Evolutionary conservation across 2,113 vertebrate species (phyloP).

Genomic region (Thermophis baileyi): DNA sequence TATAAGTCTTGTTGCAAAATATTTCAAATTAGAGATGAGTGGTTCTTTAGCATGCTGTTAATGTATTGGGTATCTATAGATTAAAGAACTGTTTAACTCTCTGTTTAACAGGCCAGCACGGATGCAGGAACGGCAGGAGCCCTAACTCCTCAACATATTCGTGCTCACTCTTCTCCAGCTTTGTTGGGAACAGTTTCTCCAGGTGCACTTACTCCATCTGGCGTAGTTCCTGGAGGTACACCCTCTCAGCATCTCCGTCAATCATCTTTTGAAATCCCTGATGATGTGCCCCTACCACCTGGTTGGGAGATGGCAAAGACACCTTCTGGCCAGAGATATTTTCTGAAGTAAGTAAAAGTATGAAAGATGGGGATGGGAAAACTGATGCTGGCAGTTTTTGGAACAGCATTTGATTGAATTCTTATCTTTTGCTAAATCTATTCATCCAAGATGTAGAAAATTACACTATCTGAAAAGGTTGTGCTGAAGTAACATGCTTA

Average conservation of each 20-base stretch:
- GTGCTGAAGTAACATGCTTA: background rate
- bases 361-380: background rate
- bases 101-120: slow-evolving; percentile 82
- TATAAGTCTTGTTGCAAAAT: background rate
- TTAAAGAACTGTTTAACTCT: slow-evolving; percentile 44
- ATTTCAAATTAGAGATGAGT: background rate
- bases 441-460: background rate
- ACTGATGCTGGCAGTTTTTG: background rate
- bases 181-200: slow-evolving; percentile 86
- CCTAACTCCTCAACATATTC: slow-evolving; percentile 89
- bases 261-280: slow-evolving; percentile 95
- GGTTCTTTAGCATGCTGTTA: slow-evolving; percentile 14
- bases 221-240: slow-evolving; percentile 74
- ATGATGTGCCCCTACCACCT: slow-evolving; percentile 90
- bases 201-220: slow-evolving; percentile 74
- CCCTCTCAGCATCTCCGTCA: slow-evolving; percentile 90
- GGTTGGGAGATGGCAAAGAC: slow-evolving; percentile 99
- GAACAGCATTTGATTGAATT: background rate
- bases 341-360: slow-evolving; percentile 89
- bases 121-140: slow-evolving; percentile 87
- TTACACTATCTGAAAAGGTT: background rate
- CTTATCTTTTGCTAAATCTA: background rate
- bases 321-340: slow-evolving; percentile 95
- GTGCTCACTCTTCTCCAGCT: slow-evolving; percentile 95
- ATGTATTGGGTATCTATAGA: slow-evolving; percentile 16